phyloP scores from a whole-genome alignment of 2,113 vertebrate genomes.

The Lathamus discolor region DNA sequence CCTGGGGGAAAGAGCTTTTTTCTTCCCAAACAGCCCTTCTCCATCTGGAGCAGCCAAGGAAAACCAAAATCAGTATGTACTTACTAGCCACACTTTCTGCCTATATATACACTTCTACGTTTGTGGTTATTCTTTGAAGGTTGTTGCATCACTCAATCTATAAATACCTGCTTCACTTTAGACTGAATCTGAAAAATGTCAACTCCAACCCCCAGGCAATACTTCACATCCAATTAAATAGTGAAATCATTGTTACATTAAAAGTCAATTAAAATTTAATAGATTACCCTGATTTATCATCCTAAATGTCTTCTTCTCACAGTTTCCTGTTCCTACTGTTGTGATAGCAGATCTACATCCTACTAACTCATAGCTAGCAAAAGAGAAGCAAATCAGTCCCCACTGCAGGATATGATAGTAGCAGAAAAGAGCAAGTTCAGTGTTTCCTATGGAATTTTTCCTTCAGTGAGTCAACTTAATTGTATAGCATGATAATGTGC shows the following conservation, averaged over 20 bases:
- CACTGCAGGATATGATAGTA: not conserved
- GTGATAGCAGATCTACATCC: not conserved
- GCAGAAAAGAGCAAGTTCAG: not conserved
- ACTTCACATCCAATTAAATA: not conserved
- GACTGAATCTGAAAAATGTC: not conserved
- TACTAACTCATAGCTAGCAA: not conserved
- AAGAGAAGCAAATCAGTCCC: not conserved
- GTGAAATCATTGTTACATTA: not conserved
- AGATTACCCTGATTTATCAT: not conserved
- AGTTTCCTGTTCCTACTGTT: not conserved
- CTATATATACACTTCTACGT: not conserved
- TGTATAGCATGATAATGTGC: not conserved
- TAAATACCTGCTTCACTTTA: not conserved
- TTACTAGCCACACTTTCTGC: not conserved
- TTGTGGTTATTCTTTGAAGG: not conserved
- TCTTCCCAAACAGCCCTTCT: not conserved
- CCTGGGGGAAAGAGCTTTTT: not conserved
- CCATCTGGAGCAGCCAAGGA: not conserved
- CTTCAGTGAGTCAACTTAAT: not conserved
- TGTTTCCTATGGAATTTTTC: not conserved
- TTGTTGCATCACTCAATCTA: not conserved
- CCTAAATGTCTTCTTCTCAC: not conserved
- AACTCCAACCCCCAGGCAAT: not conserved
- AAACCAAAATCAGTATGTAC: not conserved
- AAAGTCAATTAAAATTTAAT: conserved; percentile 1